These are phyloP conservation scores for Chorisops tibialis DNA, from an alignment of 2,888 invertebrate species.

Conservation along the genomic window DNA sequence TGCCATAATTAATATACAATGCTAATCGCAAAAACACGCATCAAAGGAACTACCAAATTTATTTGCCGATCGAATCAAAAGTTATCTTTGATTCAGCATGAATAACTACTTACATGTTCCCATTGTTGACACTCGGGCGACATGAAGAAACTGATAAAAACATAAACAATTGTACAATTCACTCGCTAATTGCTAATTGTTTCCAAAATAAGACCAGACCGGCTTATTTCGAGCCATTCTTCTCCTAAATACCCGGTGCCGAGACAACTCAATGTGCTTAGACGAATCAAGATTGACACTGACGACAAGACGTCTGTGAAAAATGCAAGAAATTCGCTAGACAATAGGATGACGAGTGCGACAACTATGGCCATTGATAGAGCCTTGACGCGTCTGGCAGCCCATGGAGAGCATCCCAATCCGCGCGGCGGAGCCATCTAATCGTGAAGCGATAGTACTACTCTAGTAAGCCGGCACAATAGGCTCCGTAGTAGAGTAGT, in stretches of 20 bases:
- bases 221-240: constrained; percentile 7
- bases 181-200: constrained; percentile 22
- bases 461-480: not conserved
- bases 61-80: too few species aligned
- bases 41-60: too few species aligned
- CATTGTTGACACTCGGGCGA: too few species aligned
- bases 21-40: too few species aligned
- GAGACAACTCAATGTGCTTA: constrained; percentile 14
- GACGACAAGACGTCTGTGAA: constrained; percentile 23
- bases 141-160: constrained; percentile 24
- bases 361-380: not conserved
- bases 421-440: not conserved
- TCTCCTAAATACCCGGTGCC: constrained; percentile 6
- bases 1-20: too few species aligned
- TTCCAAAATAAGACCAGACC: constrained; percentile 13
- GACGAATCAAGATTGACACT: constrained; percentile 21
- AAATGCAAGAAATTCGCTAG: constrained; percentile 21
- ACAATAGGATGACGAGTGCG: constrained; percentile 12
- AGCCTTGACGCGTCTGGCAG: not conserved
- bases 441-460: not conserved
- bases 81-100: too few species aligned
- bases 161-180: constrained; percentile 19
- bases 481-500: not conserved
- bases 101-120: too few species aligned
- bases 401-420: constrained; percentile 15